Evolutionary conservation across 2,113 vertebrate genomes (phyloP), one percentile per base, ranked within the genome.

Genomic region (Phalacrocorax carbo): DNA sequence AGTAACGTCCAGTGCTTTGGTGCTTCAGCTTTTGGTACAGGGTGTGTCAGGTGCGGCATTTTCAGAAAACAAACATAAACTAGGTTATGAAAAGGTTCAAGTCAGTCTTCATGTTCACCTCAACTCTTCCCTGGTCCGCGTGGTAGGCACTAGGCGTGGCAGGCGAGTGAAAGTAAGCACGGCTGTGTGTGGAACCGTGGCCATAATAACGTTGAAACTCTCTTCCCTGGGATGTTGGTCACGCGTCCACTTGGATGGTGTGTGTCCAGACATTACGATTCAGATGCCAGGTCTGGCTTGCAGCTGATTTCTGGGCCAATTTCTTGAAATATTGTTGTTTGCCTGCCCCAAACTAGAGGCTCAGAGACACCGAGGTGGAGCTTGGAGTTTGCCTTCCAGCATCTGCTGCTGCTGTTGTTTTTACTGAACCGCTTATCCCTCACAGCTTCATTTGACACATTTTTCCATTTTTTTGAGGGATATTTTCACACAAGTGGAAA

Each of bases 401-500:
- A 70, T 94, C 83, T 92, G 88, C 66, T 60, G 73, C 82, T 75
- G 76, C 16, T 65, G 66, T 14, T 84, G 86, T 30, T 90, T 60
- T 81, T 86, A 36, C 91, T 93, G 48, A 81, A 42, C 64, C 62
- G 2, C 75, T 82, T 91, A 57, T 90, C 88, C 82, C 82, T 62
- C 51, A 11, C n/a, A 36, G 68, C 89, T 70, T 81, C 18, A 18
- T 70, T 91, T 86, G 91, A 62, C 91, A 75, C 51, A 51, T 88
- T 95, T 94, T 93, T 83, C 76, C 80, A 4, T 55, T 58, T 79
- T 94, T 94, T 91, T 61, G 70, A 80, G 88, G 64, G 88, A 14
- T 84, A 51, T 94, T 92, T 95, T 90, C 60, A 27, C 90, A 27
- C 51, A 36, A 94, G n/a, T 89, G 96, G 96, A 95, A 97, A 93